Conservation (phyloP, 92 coral and sea anemone species). For the Parazoanthus swiftii region DNA sequence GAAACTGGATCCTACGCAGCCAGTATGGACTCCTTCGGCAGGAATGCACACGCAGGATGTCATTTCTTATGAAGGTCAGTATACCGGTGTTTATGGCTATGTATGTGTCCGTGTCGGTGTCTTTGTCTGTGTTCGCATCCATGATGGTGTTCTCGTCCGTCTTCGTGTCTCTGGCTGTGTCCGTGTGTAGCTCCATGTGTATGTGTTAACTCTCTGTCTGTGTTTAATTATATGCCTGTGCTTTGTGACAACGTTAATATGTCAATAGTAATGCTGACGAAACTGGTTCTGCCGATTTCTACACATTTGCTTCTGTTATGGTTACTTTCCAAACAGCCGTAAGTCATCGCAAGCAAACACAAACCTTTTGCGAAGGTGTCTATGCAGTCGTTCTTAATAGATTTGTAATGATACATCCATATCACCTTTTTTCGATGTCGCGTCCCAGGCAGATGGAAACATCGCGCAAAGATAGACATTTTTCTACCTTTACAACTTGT, state of each 20-base stretch:
- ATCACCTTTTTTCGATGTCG: no score
- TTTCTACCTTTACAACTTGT: no score
- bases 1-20: conserved; percentile 32
- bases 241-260: not conserved
- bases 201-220: not conserved
- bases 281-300: no score
- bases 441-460: no score
- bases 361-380: no score
- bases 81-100: not conserved
- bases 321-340: not conserved
- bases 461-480: no score
- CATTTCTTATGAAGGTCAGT: not conserved
- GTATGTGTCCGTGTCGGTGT: not conserved
- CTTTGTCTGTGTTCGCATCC: not conserved
- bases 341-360: no score
- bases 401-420: no score
- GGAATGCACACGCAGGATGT: not conserved
- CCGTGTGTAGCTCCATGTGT: not conserved
- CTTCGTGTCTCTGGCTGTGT: not conserved
- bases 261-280: no score
- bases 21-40: not conserved
- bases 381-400: no score
- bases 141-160: not conserved
- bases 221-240: not conserved
- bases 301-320: no score